Evolutionary conservation across 2,113 vertebrate genomes (phyloP).

Genomic region (Amia ocellicauda): DNA sequence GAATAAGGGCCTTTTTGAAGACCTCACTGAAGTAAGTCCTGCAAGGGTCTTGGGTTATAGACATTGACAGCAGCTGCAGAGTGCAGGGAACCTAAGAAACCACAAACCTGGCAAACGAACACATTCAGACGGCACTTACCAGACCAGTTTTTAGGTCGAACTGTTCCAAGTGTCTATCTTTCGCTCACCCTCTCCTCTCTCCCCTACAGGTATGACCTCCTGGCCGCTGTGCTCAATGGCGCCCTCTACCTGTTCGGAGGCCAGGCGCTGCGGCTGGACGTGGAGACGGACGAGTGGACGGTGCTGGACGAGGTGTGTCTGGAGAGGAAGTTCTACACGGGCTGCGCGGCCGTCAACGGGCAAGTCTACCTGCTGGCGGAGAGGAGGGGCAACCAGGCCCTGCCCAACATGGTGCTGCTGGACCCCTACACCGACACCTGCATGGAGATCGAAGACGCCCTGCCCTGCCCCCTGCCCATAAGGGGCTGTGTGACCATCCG

Average conservation of each 20-base stretch:
- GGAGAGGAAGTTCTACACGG: constrained; percentile 75
- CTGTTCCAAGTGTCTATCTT: not conserved
- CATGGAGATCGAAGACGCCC: constrained; percentile 61
- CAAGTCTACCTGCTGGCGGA: constrained; percentile 78
- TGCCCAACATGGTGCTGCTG: constrained; percentile 69
- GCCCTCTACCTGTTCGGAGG: constrained; percentile 83
- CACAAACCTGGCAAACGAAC: not conserved
- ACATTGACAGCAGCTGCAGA: no score
- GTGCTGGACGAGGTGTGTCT: constrained; percentile 68
- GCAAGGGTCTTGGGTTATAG: no score
- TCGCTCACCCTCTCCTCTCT: no score
- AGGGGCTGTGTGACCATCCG: constrained; percentile 69
- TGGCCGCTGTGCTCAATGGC: constrained; percentile 74
- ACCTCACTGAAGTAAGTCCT: no score
- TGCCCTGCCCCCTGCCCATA: constrained; percentile 78
- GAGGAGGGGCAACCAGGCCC: constrained; percentile 63
- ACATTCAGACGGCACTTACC: no score
- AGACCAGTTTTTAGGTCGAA: not conserved
- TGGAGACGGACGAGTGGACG: constrained; percentile 79
- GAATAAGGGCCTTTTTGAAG: no score
- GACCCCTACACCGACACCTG: constrained; percentile 78
- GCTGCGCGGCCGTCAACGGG: constrained; percentile 70
- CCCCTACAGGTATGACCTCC: constrained; percentile 84
- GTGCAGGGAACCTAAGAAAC: no score
- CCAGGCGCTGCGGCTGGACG: constrained; percentile 70